These are phyloP conservation scores for human DNA, from an alignment of 2,113 vertebrate genomes.

Conservation along the genomic window DNA sequence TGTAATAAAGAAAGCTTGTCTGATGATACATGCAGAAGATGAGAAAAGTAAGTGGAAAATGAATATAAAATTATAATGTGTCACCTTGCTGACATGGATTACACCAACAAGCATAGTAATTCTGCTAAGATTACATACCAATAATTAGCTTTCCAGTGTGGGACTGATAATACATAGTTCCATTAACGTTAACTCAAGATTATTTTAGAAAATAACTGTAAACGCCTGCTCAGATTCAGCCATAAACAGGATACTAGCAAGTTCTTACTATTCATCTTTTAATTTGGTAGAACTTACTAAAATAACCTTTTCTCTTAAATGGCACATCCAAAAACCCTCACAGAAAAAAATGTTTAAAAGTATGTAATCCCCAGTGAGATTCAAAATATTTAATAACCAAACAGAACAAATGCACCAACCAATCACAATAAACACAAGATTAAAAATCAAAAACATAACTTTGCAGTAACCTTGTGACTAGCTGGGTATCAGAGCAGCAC, in stretches of 20 bases:
- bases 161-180: constrained; percentile 49
- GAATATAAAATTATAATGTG: constrained; percentile 59
- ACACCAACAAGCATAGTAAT: constrained; percentile 63
- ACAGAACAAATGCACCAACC: neutral
- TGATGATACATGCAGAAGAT: constrained; percentile 41
- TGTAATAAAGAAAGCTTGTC: constrained; percentile 47
- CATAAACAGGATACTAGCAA: constrained; percentile 52
- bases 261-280: constrained; percentile 55
- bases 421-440: neutral
- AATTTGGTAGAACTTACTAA: constrained; percentile 53
- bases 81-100: constrained; percentile 48
- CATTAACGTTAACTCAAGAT: constrained; percentile 46
- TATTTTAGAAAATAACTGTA: constrained; percentile 67
- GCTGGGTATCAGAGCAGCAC: neutral
- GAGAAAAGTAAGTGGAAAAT: constrained; percentile 46
- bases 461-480: neutral
- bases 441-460: neutral
- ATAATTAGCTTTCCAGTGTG: constrained; percentile 59
- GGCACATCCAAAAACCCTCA: neutral
- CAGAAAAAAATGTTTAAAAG: constrained; percentile 7
- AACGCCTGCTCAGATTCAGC: constrained; percentile 38
- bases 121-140: constrained; percentile 49
- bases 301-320: constrained; percentile 50
- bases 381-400: constrained; percentile 50
- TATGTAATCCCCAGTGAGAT: neutral